Percentiles rank a stretch among this genome's conserved stretches.
phyloP scores from a whole-genome alignment of 2,113 vertebrate species.

The Gnathonemus longibarbis region DNA sequence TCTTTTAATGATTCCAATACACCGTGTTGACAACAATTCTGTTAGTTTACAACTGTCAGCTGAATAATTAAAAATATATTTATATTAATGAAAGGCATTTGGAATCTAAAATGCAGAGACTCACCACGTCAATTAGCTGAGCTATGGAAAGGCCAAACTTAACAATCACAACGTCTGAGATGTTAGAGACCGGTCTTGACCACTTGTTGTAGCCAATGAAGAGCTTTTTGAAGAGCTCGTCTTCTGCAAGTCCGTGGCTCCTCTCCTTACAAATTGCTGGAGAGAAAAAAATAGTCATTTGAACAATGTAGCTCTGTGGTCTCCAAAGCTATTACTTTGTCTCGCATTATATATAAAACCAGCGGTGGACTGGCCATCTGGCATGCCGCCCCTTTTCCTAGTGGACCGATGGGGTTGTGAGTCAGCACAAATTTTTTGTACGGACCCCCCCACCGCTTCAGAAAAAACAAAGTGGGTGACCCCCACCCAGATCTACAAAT shows the following conservation, averaged over 20 bases:
- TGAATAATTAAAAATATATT: not conserved
- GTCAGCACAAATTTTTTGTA: not conserved
- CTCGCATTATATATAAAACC: not conserved
- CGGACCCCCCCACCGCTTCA: not conserved
- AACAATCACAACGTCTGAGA: conserved; percentile 75
- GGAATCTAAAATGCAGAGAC: conserved; percentile 21
- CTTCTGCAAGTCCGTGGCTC: conserved; percentile 57
- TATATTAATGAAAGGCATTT: not conserved
- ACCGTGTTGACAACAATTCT: not conserved
- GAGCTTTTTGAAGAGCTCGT: conserved; percentile 71
- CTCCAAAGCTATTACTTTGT: not conserved
- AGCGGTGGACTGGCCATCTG: not conserved
- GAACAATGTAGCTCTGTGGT: not conserved
- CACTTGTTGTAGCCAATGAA: conserved; percentile 75
- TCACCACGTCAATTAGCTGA: conserved; percentile 82
- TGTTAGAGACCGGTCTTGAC: conserved; percentile 72
- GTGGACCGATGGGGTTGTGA: not conserved
- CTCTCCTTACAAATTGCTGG: conserved; percentile 40
- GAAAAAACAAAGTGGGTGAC: not conserved
- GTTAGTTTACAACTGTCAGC: not conserved
- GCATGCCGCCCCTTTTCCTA: not conserved
- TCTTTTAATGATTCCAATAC: not conserved
- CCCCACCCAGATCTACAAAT: not conserved
- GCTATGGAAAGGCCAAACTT: conserved; percentile 81
- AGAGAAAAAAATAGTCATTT: not conserved